Evolutionary conservation across 2,797 vertebrate genomes (phyloP).

Genomic region (Protosalanx chinensis): DNA sequence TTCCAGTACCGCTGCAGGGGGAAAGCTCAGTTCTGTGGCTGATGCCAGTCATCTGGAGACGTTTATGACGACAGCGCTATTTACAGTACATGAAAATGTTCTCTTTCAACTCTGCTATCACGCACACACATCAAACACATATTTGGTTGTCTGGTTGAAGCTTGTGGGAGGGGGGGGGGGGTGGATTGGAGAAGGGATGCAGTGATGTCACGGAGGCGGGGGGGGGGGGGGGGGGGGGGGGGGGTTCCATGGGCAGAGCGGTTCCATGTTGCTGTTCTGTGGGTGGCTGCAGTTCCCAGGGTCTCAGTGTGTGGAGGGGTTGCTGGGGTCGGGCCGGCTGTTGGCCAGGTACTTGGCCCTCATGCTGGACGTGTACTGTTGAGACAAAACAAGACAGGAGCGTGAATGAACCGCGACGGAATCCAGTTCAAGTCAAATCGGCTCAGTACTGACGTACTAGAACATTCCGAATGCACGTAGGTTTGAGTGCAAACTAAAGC

Average conservation of each 20-base stretch:
- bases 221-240: conserved; percentile 35
- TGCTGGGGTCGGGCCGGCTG: conserved; percentile 70
- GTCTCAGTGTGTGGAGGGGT: conserved; percentile 72
- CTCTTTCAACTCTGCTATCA: conserved; percentile 33
- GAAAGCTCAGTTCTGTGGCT: conserved; percentile 19
- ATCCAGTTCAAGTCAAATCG: background rate
- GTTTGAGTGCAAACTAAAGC: background rate
- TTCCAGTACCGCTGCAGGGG: background rate
- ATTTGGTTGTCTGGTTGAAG: conserved; percentile 40
- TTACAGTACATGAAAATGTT: conserved; percentile 28
- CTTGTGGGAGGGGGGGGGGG: conserved; percentile 10
- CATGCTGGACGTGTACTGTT: conserved; percentile 99
- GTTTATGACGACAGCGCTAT: conserved; percentile 26
- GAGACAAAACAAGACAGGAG: conserved; percentile 49
- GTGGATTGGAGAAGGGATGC: conserved; percentile 33
- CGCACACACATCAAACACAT: conserved; percentile 35
- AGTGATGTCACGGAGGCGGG: conserved; percentile 43
- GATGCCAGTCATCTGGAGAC: conserved; percentile 34
- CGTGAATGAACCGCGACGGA: conserved; percentile 5
- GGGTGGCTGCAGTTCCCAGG: conserved; percentile 18
- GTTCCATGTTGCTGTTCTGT: conserved; percentile 28
- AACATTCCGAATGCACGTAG: background rate
- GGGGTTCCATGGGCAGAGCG: conserved; percentile 9
- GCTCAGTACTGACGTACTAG: background rate
- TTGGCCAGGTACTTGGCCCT: conserved; percentile 99